Evolutionary conservation across 2,113 vertebrate species (phyloP).

Genomic region (Embiotoca jacksoni): DNA sequence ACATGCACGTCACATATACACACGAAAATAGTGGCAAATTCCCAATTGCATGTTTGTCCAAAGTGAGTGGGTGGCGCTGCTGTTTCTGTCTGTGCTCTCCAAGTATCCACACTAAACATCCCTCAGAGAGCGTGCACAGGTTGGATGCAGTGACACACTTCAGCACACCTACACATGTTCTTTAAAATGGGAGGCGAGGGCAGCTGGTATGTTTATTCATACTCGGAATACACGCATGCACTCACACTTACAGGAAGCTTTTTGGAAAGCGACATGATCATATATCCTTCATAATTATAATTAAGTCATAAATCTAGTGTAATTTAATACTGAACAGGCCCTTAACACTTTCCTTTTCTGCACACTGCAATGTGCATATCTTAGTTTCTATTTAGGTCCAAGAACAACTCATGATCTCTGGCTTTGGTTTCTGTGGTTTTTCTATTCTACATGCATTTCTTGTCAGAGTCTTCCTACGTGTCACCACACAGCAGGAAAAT

Average conservation of each 20-base stretch:
- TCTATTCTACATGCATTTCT: conserved; percentile 60
- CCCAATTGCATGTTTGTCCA: conserved; percentile 39
- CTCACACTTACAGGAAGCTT: background rate
- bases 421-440: conserved; percentile 71
- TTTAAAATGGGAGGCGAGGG: conserved; percentile 22
- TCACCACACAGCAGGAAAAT: conserved; percentile 53
- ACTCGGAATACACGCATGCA: conserved; percentile 13
- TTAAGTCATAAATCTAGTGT: background rate
- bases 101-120: conserved; percentile 22
- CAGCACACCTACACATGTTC: conserved; percentile 45
- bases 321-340: background rate
- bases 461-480: conserved; percentile 53
- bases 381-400: conserved; percentile 44
- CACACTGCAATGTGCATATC: conserved; percentile 6
- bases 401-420: conserved; percentile 34
- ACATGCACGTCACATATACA: conserved; percentile 15
- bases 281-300: background rate
- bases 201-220: conserved; percentile 22
- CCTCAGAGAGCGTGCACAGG: conserved; percentile 26
- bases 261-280: background rate
- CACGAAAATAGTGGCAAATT: conserved; percentile 39
- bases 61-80: conserved; percentile 32
- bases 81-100: conserved; percentile 29
- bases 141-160: conserved; percentile 17
- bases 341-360: conserved; percentile 22